Evolutionary conservation across 2,888 invertebrate species (phyloP), one percentile per base, ranked within the genome.

Genomic region (Aspidiotus rigidus): DNA sequence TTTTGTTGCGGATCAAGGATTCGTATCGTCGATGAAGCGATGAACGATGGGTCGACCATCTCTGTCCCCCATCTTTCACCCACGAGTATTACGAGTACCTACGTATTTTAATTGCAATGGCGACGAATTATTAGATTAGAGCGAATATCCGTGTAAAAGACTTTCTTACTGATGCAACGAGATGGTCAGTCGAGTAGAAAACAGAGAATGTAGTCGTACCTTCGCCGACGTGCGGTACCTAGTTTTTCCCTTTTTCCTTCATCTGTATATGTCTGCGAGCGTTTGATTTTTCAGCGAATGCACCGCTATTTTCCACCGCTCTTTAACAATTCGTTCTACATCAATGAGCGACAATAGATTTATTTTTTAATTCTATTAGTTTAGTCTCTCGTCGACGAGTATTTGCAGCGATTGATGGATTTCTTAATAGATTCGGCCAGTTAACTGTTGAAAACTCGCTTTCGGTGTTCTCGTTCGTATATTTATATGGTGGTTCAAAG

Each of bases 221-320:
- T 59, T 59, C 28, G 17, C 39, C 9, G 28, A 39, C 28, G 39
- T 59, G 28, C 39, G 28, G 28, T 59, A n/a, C n/a, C n/a, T n/a
- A 17, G 59, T 28, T 15, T 59, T 59, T 59, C 28, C 28, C 17
- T 55, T 55, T 53, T 53, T 56, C 17, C 9, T 15, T 56, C 39
- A 28, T 59, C 28, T 59, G 13, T 28, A 17, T 28, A 17, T 28
- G 10, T 59, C 56, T 13, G 28, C 42, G 60, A 59, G 60, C 49
- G 42, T 44, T 44, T 59, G 44, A 49, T 64, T 41, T 55, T 64
- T 64, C 41, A 39, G 57, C 55, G 55, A 64, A 64, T 64, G 54
- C 64, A 64, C 56, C 64, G 54, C 55, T 44, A 49, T 67, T 67
- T 67, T 67, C 67, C 67, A 67, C 67, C 67, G 60, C 67, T 67